Base-by-base conservation (phyloP, 2,113 vertebrate species). In the Labeo rohita region DNA sequence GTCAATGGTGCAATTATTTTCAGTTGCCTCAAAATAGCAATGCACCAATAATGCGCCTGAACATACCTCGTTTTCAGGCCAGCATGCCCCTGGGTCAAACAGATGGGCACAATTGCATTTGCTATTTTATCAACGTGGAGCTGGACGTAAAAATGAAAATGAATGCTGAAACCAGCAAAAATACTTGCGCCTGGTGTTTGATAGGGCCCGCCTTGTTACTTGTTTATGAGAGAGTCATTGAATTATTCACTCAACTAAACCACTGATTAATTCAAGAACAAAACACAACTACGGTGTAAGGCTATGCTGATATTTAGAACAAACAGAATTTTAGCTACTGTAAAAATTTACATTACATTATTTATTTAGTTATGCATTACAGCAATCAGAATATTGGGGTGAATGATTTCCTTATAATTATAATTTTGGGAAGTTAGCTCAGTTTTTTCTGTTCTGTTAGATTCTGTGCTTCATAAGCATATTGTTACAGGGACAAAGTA, bases 401-500 rank as follows among this genome's bases (percentile, higher is more conserved):
- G 54, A 6, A 56, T 16, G 7, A 21, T 59, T 59, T 59, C 7
- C 21, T 61, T 61, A 61, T 61, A 61, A n/a, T 61, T 61, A n/a
- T 1, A 9, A 2, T n/a, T 10, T 9, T n/a, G 21, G 54, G 8
- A 61, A n/a, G 8, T n/a, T n/a, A 61, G 56, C 21, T 61, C 56
- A 3, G 1, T 61, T 61, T 61, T n/a, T 16, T 68, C 16, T 39
- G 3, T 39, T 5, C 39, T 39, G 39, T 39, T 39, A 39, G 39
- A 39, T 39, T 39, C 3, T 10, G 23, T 34, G 47, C 81, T n/a
- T 61, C 43, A 52, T 72, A 76, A 74, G 43, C 21, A 73, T 88
- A 79, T 83, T 61, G 43, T 70, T 54, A 47, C 11, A 23, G 39
- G 36, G 68, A 82, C 49, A 59, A 83, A 61, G 52, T 49, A 79